These are phyloP conservation scores for Neodiprion fabricii DNA, from an alignment of 1,140 invertebrate species.

Conservation along the genomic window DNA sequence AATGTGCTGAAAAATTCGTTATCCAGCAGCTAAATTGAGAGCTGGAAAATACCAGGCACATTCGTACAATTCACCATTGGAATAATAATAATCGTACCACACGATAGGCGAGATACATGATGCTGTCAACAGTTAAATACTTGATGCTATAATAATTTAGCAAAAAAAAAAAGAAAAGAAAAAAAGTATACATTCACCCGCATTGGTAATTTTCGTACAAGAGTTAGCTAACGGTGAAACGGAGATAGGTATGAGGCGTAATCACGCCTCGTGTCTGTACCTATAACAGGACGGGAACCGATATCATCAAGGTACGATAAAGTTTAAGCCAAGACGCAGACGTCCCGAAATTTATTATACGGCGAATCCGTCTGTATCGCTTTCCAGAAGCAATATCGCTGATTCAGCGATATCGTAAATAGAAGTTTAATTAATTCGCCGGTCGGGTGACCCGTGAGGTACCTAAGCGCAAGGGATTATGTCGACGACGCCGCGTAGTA, in stretches of 20 bases:
- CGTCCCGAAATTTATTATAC: background rate
- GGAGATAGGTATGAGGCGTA: background rate
- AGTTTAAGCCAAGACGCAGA: slow-evolving; percentile 2
- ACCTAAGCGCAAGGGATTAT: slow-evolving; percentile 37
- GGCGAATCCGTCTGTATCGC: background rate
- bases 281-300: too few species aligned
- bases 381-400: slow-evolving; percentile 44
- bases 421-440: slow-evolving; percentile 61
- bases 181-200: too few species aligned
- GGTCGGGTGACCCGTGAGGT: slow-evolving; percentile 51
- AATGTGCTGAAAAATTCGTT: too few species aligned
- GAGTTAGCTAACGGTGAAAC: background rate
- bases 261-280: background rate
- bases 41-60: too few species aligned
- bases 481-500: slow-evolving; percentile 45
- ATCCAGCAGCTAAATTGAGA: too few species aligned
- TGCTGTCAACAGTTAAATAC: too few species aligned
- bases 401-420: slow-evolving; percentile 60
- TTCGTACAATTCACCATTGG: too few species aligned
- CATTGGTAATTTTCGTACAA: too few species aligned
- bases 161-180: too few species aligned
- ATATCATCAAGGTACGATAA: background rate
- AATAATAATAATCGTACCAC: too few species aligned
- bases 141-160: too few species aligned
- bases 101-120: too few species aligned